phyloP scores from a whole-genome alignment of 2,888 invertebrate species.

The Asteroscopus sphinx region DNA sequence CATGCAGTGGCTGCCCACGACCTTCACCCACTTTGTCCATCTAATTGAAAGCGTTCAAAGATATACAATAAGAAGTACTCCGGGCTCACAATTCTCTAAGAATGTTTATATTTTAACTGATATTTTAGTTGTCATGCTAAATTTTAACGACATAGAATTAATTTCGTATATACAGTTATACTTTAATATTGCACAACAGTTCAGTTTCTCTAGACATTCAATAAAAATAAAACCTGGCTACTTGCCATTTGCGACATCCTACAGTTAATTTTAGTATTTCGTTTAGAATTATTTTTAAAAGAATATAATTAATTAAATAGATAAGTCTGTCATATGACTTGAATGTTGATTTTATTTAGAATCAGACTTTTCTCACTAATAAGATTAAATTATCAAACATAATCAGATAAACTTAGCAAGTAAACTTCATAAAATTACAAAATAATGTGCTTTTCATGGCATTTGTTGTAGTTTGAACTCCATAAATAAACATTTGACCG shows the following conservation, averaged over 20 bases:
- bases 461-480: no score
- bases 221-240: constrained; percentile 50
- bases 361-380: no score
- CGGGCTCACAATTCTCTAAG: constrained; percentile 34
- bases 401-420: no score
- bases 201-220: constrained; percentile 30
- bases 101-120: constrained; percentile 37
- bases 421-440: no score
- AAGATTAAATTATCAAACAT: no score
- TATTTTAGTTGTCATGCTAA: constrained; percentile 60
- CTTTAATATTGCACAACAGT: constrained; percentile 39
- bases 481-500: no score
- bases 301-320: constrained; percentile 13
- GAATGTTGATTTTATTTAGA: constrained; percentile 1
- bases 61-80: constrained; percentile 24
- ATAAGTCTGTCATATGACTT: neutral
- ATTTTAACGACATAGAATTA: constrained; percentile 37
- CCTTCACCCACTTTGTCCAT: constrained; percentile 29
- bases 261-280: constrained; percentile 16
- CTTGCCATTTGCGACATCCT: constrained; percentile 39
- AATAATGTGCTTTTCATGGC: no score
- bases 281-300: constrained; percentile 9
- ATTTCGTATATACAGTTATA: constrained; percentile 45
- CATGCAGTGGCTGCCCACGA: constrained; percentile 28
- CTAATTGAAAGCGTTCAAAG: constrained; percentile 30